Conservation (phyloP, 1,140 invertebrate species). For the Drosophila rufa region DNA sequence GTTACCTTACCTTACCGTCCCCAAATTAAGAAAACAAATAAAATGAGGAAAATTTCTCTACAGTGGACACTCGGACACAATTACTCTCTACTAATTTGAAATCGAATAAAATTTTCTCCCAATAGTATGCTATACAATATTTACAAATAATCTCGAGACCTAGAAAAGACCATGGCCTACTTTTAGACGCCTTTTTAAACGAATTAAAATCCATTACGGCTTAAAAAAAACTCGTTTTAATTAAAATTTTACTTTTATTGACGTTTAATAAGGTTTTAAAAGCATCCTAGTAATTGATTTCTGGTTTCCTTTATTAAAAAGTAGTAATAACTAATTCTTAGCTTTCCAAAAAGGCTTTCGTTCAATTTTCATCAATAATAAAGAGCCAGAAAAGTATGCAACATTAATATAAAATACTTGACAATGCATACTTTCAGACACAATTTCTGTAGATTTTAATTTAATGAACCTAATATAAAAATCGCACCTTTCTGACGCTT, state of each 20-base stretch:
- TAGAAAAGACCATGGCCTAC: not conserved
- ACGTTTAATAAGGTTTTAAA: too few species aligned
- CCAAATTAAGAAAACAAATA: slow-evolving; percentile 41
- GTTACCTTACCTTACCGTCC: slow-evolving; percentile 60
- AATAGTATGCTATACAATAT: not conserved
- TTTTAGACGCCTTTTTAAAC: not conserved
- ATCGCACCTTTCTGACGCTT: too few species aligned
- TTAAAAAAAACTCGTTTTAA: too few species aligned
- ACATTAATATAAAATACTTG: not conserved
- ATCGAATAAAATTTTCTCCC: not conserved
- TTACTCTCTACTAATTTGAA: not conserved
- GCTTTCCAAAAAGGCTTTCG: too few species aligned
- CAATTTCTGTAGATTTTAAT: not conserved
- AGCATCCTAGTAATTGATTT: not conserved
- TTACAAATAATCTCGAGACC: not conserved
- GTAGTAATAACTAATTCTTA: too few species aligned
- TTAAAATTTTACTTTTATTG: too few species aligned
- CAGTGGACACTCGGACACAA: slow-evolving; percentile 7
- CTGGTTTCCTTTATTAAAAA: too few species aligned
- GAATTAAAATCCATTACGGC: too few species aligned
- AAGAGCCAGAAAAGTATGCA: too few species aligned
- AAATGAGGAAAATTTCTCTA: slow-evolving; percentile 17
- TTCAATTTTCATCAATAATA: too few species aligned
- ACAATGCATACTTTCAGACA: not conserved
- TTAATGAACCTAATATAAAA: too few species aligned